phyloP scores from a whole-genome alignment of 2,888 invertebrate species.

The Eulithis testata region DNA sequence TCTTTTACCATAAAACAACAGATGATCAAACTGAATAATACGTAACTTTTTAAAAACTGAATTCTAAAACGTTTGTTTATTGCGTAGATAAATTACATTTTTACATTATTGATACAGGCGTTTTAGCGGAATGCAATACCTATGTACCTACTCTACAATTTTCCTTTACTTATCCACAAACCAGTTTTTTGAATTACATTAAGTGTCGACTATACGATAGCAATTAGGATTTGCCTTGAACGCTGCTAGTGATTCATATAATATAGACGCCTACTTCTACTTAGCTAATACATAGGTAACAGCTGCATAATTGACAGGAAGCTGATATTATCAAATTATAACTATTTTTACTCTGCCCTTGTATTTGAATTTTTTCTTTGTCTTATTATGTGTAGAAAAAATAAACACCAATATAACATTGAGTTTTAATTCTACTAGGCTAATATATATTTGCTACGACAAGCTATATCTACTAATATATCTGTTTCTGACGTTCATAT shows the following conservation, averaged over 20 bases:
- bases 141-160: conserved; percentile 35
- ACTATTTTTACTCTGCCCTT: conserved; percentile 3
- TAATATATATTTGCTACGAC: too few relatives aligned
- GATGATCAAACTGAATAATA: too few relatives aligned
- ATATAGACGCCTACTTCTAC: background rate
- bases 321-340: conserved; percentile 1
- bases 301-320: conserved; percentile 1
- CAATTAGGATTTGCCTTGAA: conserved; percentile 76
- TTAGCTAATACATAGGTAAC: background rate
- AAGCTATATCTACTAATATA: too few relatives aligned
- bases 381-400: too few relatives aligned
- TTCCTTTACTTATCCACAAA: conserved; percentile 50
- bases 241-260: conserved; percentile 18
- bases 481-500: too few relatives aligned
- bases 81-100: too few relatives aligned
- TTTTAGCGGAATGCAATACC: conserved; percentile 17
- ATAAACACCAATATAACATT: too few relatives aligned
- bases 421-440: too few relatives aligned
- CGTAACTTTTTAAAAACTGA: background rate
- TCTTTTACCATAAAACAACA: too few relatives aligned
- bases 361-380: background rate
- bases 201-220: conserved; percentile 55
- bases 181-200: conserved; percentile 64
- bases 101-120: background rate
- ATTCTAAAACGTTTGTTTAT: too few relatives aligned